Evolutionary conservation across 2,888 invertebrate species (phyloP).

Genomic region (Xylota sylvarum): DNA sequence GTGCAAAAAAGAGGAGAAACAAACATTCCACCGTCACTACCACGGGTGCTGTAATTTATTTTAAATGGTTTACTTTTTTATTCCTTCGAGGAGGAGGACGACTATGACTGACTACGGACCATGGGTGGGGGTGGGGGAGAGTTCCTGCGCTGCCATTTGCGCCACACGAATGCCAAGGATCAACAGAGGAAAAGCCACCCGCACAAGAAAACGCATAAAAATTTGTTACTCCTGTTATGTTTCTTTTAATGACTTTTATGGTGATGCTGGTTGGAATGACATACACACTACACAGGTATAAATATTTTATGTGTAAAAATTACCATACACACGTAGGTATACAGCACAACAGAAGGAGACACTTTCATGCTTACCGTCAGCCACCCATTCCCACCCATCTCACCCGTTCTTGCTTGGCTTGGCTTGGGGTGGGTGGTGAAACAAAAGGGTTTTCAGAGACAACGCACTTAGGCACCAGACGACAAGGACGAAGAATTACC

Average conservation of each 20-base stretch:
- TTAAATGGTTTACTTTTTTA: constrained; percentile 75
- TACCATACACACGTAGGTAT: constrained; percentile 74
- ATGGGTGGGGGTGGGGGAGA: background rate
- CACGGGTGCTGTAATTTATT: constrained; percentile 73
- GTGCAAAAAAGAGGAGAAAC: constrained; percentile 49
- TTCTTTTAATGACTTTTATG: constrained; percentile 76
- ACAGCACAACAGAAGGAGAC: constrained; percentile 41
- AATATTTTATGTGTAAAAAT: constrained; percentile 74
- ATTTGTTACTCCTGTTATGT: constrained; percentile 76
- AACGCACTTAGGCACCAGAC: constrained; percentile 65
- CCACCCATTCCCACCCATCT: constrained; percentile 5
- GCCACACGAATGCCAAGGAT: constrained; percentile 69
- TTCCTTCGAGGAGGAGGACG: constrained; percentile 4
- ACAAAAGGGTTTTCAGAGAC: constrained; percentile 64
- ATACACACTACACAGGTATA: constrained; percentile 70
- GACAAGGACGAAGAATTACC: constrained; percentile 37
- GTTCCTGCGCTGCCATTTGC: constrained; percentile 54
- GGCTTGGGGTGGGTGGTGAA: constrained; percentile 69
- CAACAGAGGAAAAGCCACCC: constrained; percentile 49
- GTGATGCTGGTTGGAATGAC: constrained; percentile 76
- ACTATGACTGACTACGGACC: background rate
- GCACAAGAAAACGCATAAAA: constrained; percentile 75
- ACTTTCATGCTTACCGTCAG: constrained; percentile 38
- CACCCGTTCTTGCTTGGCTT: background rate
- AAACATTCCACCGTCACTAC: constrained; percentile 50